phyloP scores from a whole-genome alignment of 2,113 vertebrate genomes.

The Propithecus coquereli region DNA sequence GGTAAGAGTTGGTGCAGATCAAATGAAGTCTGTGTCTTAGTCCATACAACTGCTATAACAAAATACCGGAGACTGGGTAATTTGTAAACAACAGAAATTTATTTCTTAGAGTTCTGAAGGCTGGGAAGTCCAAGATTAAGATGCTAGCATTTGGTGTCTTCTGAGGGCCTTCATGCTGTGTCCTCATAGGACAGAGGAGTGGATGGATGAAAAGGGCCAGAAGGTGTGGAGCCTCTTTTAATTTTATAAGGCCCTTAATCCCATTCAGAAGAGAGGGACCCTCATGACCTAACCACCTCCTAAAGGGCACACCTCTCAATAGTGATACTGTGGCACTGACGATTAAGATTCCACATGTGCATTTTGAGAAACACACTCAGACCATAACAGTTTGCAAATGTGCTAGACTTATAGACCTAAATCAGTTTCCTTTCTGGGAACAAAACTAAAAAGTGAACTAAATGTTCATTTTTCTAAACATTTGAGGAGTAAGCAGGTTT shows the following conservation, averaged over 20 bases:
- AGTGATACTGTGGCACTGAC: not conserved
- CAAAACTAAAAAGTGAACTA: conserved; percentile 30
- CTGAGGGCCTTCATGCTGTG: not conserved
- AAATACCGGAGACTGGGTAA: not conserved
- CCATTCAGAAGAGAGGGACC: not conserved
- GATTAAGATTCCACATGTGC: not conserved
- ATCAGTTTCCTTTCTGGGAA: conserved; percentile 4
- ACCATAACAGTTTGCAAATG: not conserved
- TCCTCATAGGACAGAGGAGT: not conserved
- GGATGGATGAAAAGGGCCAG: not conserved
- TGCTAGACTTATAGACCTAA: conserved; percentile 39
- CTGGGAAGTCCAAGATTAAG: not conserved
- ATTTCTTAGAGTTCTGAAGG: not conserved
- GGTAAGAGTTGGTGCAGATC: conserved; percentile 3
- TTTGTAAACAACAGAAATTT: not conserved
- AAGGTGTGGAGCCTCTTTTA: not conserved
- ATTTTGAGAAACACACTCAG: not conserved
- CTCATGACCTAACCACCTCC: not conserved
- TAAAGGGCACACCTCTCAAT: not conserved
- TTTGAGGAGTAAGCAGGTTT: conserved; percentile 48
- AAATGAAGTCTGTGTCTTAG: not conserved
- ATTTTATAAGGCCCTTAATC: not conserved
- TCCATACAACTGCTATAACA: not conserved
- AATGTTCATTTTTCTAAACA: not conserved
- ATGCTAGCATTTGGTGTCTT: not conserved